phyloP scores from a whole-genome alignment of 2,113 vertebrate genomes.

The Vulpes lagopus region DNA sequence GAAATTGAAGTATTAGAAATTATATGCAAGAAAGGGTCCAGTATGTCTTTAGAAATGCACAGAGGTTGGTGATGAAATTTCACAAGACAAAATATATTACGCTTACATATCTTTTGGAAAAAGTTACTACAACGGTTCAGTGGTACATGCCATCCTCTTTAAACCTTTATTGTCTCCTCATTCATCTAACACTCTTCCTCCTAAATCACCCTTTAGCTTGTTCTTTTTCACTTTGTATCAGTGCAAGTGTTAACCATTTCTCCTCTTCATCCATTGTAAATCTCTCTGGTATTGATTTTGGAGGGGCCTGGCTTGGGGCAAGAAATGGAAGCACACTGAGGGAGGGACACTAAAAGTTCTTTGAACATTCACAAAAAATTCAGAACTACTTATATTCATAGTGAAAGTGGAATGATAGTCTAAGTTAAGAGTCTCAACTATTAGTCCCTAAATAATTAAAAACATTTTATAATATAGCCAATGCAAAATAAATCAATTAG shows the following conservation, averaged over 20 bases:
- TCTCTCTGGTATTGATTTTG: neutral
- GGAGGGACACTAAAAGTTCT: neutral
- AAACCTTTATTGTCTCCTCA: neutral
- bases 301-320: neutral
- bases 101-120: neutral
- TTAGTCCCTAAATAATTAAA: slow-evolving; percentile 33
- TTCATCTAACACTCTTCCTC: neutral
- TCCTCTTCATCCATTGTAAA: neutral
- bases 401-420: neutral
- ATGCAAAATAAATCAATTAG: slow-evolving; percentile 51
- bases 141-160: neutral
- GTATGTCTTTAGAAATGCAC: neutral
- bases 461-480: neutral
- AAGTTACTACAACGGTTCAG: neutral
- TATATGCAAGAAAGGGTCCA: neutral
- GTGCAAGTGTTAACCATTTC: neutral
- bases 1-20: slow-evolving; percentile 8
- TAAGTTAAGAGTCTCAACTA: neutral
- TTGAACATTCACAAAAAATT: neutral
- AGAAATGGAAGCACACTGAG: neutral
- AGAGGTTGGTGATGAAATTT: neutral
- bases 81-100: neutral
- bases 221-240: neutral
- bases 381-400: slow-evolving; percentile 12
- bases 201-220: neutral